phyloP scores from a whole-genome alignment of 1,140 invertebrate species.

The Papilio aristodemus region DNA sequence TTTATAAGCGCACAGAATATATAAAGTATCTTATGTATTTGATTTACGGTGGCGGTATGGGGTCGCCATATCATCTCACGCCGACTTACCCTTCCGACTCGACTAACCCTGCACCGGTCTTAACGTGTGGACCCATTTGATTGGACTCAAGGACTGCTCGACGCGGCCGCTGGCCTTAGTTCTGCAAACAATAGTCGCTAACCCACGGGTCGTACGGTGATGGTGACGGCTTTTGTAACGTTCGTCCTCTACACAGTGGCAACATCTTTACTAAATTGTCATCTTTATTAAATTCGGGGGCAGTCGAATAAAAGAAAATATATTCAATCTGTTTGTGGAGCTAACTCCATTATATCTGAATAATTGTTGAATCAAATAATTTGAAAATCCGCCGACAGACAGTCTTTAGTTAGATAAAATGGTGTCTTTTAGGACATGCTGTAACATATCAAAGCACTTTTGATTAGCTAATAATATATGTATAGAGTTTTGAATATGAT shows the following conservation, averaged over 20 bases:
- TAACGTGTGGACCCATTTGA: slow-evolving; percentile 61
- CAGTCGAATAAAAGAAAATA: slow-evolving; percentile 9
- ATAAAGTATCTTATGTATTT: slow-evolving; percentile 59
- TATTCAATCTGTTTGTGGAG: slow-evolving; percentile 35
- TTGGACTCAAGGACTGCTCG: slow-evolving; percentile 54
- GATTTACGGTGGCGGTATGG: slow-evolving; percentile 75
- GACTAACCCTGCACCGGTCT: slow-evolving; percentile 76
- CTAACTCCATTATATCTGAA: slow-evolving; percentile 31
- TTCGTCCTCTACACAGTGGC: slow-evolving; percentile 23
- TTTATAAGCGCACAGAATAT: slow-evolving; percentile 44
- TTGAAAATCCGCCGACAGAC: slow-evolving; percentile 7
- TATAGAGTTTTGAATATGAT: slow-evolving; percentile 61
- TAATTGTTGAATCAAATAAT: slow-evolving; percentile 8
- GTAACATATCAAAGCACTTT: slow-evolving; percentile 72
- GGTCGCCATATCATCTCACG: slow-evolving; percentile 75
- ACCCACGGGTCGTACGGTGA: slow-evolving; percentile 12
- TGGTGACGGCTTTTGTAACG: slow-evolving; percentile 16
- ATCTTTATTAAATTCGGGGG: slow-evolving; percentile 2
- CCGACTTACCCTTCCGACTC: slow-evolving; percentile 69
- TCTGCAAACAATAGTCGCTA: slow-evolving; percentile 39
- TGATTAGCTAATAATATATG: slow-evolving; percentile 69
- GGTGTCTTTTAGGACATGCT: slow-evolving; percentile 61
- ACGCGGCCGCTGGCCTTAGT: slow-evolving; percentile 39
- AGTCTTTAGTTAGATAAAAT: slow-evolving; percentile 58
- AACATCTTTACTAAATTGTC: slow-evolving; percentile 17